A percentile compares a stretch with the other conserved stretches of the same genome.
Conservation (phyloP, 2,888 invertebrate species). For the Hyles lineata region DNA sequence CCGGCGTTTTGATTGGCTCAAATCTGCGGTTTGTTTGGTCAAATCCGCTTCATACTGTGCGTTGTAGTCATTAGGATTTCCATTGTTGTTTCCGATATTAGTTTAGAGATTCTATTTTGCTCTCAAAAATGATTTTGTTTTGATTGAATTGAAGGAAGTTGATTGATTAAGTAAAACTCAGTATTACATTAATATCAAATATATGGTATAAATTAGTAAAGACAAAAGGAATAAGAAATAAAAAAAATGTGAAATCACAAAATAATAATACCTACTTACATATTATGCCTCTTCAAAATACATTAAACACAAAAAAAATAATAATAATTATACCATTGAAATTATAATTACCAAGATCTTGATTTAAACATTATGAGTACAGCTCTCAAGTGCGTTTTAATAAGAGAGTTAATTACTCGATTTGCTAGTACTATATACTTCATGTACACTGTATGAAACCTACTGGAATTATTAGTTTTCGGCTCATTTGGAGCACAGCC, state of each 20-base stretch:
- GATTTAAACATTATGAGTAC: background rate
- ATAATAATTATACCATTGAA: too few relatives aligned
- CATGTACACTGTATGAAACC: background rate
- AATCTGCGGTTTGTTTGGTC: background rate
- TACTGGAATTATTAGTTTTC: constrained; percentile 12
- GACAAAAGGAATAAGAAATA: background rate
- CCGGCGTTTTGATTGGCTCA: background rate
- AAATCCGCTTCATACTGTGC: background rate
- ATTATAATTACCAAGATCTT: constrained; percentile 2
- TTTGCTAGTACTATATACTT: background rate
- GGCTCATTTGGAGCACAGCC: constrained; percentile 2
- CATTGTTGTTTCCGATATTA: background rate
- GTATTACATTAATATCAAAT: too few relatives aligned
- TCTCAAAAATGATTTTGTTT: too few relatives aligned
- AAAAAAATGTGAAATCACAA: background rate
- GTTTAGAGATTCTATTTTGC: too few relatives aligned
- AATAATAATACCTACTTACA: too few relatives aligned
- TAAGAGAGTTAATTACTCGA: background rate
- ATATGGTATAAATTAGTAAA: too few relatives aligned
- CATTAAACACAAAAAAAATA: too few relatives aligned
- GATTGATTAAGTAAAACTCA: too few relatives aligned
- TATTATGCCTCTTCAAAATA: too few relatives aligned
- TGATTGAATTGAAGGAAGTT: too few relatives aligned
- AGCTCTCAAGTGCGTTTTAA: constrained; percentile 8
- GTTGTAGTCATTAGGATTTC: background rate